Percentiles rank a stretch among this genome's conserved stretches.
Evolutionary conservation across 2,797 vertebrate genomes (phyloP).

Genomic region (Darevskia mixta): DNA sequence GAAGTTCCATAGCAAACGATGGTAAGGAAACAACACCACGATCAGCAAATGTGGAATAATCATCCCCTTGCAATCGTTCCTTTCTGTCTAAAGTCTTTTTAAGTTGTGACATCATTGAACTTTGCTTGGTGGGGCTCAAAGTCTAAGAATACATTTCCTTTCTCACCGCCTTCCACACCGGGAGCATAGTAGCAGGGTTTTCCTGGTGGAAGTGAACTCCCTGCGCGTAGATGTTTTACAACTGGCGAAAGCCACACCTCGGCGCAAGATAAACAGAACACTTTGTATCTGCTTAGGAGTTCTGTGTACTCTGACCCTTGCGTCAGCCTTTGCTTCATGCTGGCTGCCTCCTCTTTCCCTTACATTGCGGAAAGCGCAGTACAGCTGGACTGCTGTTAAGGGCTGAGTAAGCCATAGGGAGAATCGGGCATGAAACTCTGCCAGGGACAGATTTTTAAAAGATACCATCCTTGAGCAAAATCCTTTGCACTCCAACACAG

Average conservation of each 20-base stretch:
- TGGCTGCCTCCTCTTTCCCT: background rate
- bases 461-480: background rate
- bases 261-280: slow-evolving; percentile 57
- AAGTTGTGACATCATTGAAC: slow-evolving; percentile 22
- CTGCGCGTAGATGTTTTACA: slow-evolving; percentile 42
- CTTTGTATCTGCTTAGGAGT: slow-evolving; percentile 25
- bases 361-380: slow-evolving; percentile 57
- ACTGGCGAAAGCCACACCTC: slow-evolving; percentile 63
- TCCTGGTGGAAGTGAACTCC: slow-evolving; percentile 51
- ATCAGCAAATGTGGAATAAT: background rate
- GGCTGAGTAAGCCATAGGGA: no score
- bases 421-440: background rate
- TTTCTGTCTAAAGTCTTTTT: background rate
- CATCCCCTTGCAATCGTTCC: background rate
- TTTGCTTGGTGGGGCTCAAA: slow-evolving; percentile 62
- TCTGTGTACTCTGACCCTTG: slow-evolving; percentile 44
- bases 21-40: background rate
- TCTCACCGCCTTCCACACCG: slow-evolving; percentile 74
- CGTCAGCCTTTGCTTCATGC: background rate
- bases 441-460: no score
- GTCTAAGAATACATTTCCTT: slow-evolving; percentile 73
- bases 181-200: slow-evolving; percentile 55
- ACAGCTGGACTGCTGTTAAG: background rate
- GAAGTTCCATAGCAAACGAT: background rate
- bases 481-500: background rate